Evolutionary conservation across 2,888 invertebrate species (phyloP), one percentile per base, ranked within the genome.

Genomic region (Acleris holmiana): DNA sequence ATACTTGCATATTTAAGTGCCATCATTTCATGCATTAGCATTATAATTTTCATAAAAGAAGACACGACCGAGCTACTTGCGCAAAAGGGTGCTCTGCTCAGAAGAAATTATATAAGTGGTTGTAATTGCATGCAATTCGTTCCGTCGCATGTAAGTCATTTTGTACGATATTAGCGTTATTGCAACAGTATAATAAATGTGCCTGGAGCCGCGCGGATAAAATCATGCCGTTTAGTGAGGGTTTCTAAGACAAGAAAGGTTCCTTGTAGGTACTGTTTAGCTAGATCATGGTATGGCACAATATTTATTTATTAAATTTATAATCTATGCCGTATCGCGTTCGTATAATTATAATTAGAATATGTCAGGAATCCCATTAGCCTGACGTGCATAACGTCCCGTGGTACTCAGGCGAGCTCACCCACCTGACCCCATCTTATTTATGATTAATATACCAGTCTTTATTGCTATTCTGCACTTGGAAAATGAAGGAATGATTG

Each of bases 261-360:
- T 35, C 35, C 35, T 13, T 13, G 35, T 35, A 35, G 10, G 35
- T 35, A 35, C 1, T 13, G 3, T 0, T 13, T 4, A 4, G 35
- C 8, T 35, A 35, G n/a, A 15, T 44, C n/a, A 44, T 5, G 44
- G 7, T 15, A 7, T 44, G 44, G 17, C n/a, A 17, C 44, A 5
- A 15, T 44, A 1, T 17, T 15, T 44, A 44, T 2, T 15, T 7
- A 13, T 48, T 23, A 48, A 23, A 23, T 0, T 13, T 48, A 13
- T 15, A 48, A 21, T 47, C 40, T 15, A 23, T 23, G 40, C 23
- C 44, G 7, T n/a, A 44, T 54, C 56, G 23, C 46, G 47, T 55
- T 18, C 54, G 46, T 56, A 57, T 63, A 57, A 53, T 65, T 55
- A 54, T 65, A 59, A 65, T 65, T 65, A 65, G 53, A 65, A 59